Evolutionary conservation across 2,888 invertebrate genomes (phyloP).

Genomic region (Catocala sponsa): DNA sequence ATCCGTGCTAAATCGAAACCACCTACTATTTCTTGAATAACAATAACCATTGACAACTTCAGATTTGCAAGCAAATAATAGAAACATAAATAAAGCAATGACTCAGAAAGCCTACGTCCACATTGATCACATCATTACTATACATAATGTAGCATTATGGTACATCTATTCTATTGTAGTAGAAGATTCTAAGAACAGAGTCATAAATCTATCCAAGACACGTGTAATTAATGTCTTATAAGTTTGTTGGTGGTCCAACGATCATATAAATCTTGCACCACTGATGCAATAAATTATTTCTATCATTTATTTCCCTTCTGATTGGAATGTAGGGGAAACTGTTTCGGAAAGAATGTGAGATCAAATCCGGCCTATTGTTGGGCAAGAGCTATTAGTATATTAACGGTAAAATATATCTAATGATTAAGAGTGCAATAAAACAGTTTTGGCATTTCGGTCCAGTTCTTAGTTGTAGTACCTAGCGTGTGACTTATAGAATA

Average conservation of each 20-base stretch:
- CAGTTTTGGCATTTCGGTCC: no score
- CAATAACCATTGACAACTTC: no score
- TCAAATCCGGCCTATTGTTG: neutral
- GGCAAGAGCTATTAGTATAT: no score
- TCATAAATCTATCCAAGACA: conserved; percentile 45
- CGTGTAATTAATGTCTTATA: conserved; percentile 47
- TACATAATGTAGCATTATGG: neutral
- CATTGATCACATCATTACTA: neutral
- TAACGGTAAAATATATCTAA: no score
- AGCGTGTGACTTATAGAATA: no score
- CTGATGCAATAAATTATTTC: conserved; percentile 45
- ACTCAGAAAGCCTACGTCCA: neutral
- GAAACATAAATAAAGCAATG: neutral
- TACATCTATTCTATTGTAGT: conserved; percentile 32
- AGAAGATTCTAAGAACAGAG: conserved; percentile 40
- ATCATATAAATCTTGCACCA: conserved; percentile 46
- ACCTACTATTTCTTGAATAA: no score
- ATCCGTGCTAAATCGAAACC: no score
- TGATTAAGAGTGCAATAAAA: no score
- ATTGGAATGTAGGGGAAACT: conserved; percentile 24
- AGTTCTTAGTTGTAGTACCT: no score
- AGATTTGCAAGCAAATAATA: no score
- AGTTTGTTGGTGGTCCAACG: conserved; percentile 49
- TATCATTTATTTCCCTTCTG: conserved; percentile 45
- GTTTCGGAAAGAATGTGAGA: neutral